Base-by-base conservation (phyloP, 2,797 vertebrate genomes). In the Sarcoramphus papa region DNA sequence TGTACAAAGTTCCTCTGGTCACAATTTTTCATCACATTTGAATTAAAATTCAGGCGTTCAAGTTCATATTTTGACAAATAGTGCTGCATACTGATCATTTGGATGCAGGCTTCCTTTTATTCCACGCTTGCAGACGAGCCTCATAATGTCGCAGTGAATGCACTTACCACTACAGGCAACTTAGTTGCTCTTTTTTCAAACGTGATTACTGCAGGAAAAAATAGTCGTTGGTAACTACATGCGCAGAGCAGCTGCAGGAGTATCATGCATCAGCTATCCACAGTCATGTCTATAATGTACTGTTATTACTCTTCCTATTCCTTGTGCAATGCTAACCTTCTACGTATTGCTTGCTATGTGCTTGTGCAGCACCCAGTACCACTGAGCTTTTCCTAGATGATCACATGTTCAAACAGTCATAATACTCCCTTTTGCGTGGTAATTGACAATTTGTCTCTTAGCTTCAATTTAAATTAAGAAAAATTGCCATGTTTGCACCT, bases 171-270 rank as follows among this genome's bases (percentile, higher is more conserved):
- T 20, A 81, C 69, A 48, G 57, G 73, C 79, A 91, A 92, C 91
- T 95, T 84, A 84, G 54, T 88, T 90, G 35, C 67, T 88, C 68
- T 43, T 59, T 17, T 88, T 76, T 93, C 62, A 81, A 31, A 60
- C 84, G 88, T 41, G 88, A 63, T 86, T 43, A 65, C 84, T 92
- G 95, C 96, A 93, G 88, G 59, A 70, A 68, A 47, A 64, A 50
- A 3, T 20, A 60, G 53, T 14, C 0, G 0, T n/a, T 83, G 73
- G 50, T 50, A 28, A 24, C 53, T 78, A 47, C 5, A 5, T 30
- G 72, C 10, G 2, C 92, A 90, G 77, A 93, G 81, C 65, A 72
- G 75, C 81, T 92, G 90, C 90, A 93, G 53, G 24, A 75, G 47
- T 62, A 41, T 59, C 84, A 62, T 10, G 30, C 69, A 57, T 13